phyloP scores from a whole-genome alignment of 2,888 invertebrate genomes.

The Aphelenchoides bicaudatus region DNA sequence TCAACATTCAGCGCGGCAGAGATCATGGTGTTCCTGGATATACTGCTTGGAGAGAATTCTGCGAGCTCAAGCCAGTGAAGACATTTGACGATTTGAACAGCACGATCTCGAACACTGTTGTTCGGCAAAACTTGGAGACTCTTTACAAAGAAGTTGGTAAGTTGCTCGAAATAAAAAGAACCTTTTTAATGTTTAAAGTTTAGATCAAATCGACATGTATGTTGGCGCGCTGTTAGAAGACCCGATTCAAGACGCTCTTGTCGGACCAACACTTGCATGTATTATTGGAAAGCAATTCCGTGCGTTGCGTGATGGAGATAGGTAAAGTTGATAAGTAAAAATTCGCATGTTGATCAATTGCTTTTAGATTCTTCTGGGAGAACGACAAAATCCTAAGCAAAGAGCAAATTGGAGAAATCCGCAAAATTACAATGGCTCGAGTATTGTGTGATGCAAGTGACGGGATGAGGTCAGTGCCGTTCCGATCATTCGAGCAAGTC shows the following conservation, averaged over 20 bases:
- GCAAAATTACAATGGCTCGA: slow-evolving; percentile 73
- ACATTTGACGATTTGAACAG: slow-evolving; percentile 72
- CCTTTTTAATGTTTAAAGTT: slow-evolving; percentile 21
- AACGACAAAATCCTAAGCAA: slow-evolving; percentile 78
- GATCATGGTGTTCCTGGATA: slow-evolving; percentile 86
- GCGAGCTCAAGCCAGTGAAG: slow-evolving; percentile 66
- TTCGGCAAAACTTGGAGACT: slow-evolving; percentile 74
- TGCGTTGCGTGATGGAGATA: slow-evolving; percentile 64
- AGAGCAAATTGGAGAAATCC: slow-evolving; percentile 79
- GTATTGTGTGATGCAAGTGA: slow-evolving; percentile 92
- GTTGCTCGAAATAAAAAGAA: slow-evolving; percentile 17
- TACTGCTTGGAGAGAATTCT: slow-evolving; percentile 79
- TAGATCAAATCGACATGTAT: slow-evolving; percentile 65
- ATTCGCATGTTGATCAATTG: not conserved
- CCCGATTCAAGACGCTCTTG: slow-evolving; percentile 62
- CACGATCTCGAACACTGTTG: slow-evolving; percentile 74
- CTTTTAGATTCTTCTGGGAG: slow-evolving; percentile 82
- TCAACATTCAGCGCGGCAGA: slow-evolving; percentile 87
- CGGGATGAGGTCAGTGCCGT: slow-evolving; percentile 73
- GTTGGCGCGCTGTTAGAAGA: slow-evolving; percentile 64
- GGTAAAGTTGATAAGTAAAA: slow-evolving; percentile 51
- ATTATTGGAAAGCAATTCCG: slow-evolving; percentile 64
- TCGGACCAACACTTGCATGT: slow-evolving; percentile 65
- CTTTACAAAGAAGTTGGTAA: slow-evolving; percentile 68
- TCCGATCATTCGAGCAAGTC: slow-evolving; percentile 70